Evolutionary conservation across 2,888 invertebrate genomes (phyloP).

Genomic region (Lithophane ornitopus): DNA sequence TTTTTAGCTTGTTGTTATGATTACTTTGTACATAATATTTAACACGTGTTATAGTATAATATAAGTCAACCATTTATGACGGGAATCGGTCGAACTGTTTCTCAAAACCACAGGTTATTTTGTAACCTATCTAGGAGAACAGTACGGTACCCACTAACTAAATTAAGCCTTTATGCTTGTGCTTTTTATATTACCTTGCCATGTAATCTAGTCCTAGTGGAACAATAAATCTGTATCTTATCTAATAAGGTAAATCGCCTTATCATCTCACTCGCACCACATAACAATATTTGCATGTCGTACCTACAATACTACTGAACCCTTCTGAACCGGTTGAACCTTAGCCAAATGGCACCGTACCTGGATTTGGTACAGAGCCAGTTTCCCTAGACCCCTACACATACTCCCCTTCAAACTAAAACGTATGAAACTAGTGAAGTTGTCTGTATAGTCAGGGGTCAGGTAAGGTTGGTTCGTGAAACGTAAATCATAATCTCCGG

Average conservation of each 20-base stretch:
- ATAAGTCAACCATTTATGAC: too few relatives aligned
- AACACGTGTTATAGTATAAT: too few relatives aligned
- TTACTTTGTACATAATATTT: too few relatives aligned
- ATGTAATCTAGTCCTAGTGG: too few relatives aligned
- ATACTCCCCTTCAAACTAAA: constrained; percentile 16
- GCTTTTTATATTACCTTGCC: too few relatives aligned
- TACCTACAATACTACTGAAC: constrained; percentile 61
- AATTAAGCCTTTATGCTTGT: too few relatives aligned
- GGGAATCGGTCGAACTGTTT: too few relatives aligned
- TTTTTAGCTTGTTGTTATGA: too few relatives aligned
- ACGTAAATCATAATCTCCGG: constrained; percentile 74
- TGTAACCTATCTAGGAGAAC: too few relatives aligned
- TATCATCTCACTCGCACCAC: constrained; percentile 28
- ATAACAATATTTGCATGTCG: constrained; percentile 64
- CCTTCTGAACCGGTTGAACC: constrained; percentile 73
- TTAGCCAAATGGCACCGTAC: constrained; percentile 81
- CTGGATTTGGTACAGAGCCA: constrained; percentile 74
- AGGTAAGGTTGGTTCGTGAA: constrained; percentile 56
- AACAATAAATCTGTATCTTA: too few relatives aligned
- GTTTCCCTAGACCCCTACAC: constrained; percentile 63
- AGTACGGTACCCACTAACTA: too few relatives aligned
- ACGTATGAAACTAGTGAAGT: constrained; percentile 16
- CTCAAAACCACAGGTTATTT: too few relatives aligned
- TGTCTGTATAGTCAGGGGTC: constrained; percentile 33
- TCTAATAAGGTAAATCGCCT: background rate